Conservation (phyloP, 2,797 vertebrate genomes). For the Apogon hyalosoma region DNA sequence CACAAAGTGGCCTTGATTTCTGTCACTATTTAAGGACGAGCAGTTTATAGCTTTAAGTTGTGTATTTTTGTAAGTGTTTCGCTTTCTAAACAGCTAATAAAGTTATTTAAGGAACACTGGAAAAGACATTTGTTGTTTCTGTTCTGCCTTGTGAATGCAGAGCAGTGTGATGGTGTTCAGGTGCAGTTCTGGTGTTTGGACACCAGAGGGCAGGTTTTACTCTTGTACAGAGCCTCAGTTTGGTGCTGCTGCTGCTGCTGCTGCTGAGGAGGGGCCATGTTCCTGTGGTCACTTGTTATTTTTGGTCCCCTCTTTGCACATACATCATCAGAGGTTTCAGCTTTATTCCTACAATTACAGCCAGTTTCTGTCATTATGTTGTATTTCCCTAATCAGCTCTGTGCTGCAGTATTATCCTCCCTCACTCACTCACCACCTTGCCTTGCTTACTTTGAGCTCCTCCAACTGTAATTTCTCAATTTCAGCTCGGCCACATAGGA, state of each 20-base stretch:
- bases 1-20: conserved; percentile 72
- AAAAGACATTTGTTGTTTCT: conserved; percentile 69
- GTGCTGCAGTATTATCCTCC: conserved; percentile 71
- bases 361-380: conserved; percentile 72
- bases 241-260: conserved; percentile 16
- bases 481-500: conserved; percentile 79
- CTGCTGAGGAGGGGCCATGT: conserved; percentile 36
- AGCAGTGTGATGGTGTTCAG: conserved; percentile 33
- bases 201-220: conserved; percentile 82
- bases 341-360: conserved; percentile 73
- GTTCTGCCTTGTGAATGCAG: conserved; percentile 57
- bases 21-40: conserved; percentile 68
- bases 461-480: conserved; percentile 80
- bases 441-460: conserved; percentile 73
- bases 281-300: conserved; percentile 72
- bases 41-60: conserved; percentile 69
- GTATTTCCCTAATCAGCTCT: conserved; percentile 75
- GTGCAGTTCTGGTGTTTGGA: conserved; percentile 40
- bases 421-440: conserved; percentile 72
- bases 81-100: conserved; percentile 78
- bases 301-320: conserved; percentile 61
- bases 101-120: conserved; percentile 74
- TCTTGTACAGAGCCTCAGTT: conserved; percentile 6
- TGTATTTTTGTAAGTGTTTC: conserved; percentile 77
- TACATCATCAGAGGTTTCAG: conserved; percentile 69